These are phyloP conservation scores for Orthonyx spaldingii DNA, from an alignment of 2,113 vertebrate species.

Conservation along the genomic window DNA sequence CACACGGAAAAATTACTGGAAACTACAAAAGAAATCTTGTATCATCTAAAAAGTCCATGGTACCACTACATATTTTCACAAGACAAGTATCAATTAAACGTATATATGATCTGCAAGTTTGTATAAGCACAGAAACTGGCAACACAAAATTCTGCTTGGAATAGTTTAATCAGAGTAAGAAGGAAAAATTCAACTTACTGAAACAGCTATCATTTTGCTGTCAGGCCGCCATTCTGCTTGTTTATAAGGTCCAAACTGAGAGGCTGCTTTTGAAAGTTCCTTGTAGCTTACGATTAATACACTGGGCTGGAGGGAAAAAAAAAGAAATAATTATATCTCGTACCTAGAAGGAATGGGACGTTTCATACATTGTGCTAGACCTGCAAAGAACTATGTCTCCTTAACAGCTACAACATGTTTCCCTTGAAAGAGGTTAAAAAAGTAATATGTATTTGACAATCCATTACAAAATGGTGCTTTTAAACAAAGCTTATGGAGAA, in stretches of 20 bases:
- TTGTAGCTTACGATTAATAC: conserved; percentile 96
- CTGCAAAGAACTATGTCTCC: neutral
- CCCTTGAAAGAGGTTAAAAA: neutral
- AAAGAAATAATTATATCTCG: neutral
- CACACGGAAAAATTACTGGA: neutral
- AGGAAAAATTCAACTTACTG: conserved; percentile 78
- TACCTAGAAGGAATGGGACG: neutral
- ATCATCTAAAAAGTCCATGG: neutral
- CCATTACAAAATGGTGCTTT: neutral
- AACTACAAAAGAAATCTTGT: neutral
- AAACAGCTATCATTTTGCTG: conserved; percentile 92
- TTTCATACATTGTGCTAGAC: neutral
- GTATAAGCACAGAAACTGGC: neutral
- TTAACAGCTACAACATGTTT: neutral
- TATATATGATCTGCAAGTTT: neutral
- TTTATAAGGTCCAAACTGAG: conserved; percentile 89
- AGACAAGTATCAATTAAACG: neutral
- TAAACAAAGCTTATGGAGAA: neutral
- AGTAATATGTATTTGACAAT: neutral
- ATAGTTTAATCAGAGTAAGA: neutral
- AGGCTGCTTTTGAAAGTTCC: conserved; percentile 85
- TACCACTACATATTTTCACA: neutral
- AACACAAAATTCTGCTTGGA: neutral
- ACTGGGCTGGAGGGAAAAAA: conserved; percentile 82
- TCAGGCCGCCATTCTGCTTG: conserved; percentile 93